These are phyloP conservation scores for Drosophila ironensis DNA, from an alignment of 1,140 invertebrate species.

Conservation along the genomic window DNA sequence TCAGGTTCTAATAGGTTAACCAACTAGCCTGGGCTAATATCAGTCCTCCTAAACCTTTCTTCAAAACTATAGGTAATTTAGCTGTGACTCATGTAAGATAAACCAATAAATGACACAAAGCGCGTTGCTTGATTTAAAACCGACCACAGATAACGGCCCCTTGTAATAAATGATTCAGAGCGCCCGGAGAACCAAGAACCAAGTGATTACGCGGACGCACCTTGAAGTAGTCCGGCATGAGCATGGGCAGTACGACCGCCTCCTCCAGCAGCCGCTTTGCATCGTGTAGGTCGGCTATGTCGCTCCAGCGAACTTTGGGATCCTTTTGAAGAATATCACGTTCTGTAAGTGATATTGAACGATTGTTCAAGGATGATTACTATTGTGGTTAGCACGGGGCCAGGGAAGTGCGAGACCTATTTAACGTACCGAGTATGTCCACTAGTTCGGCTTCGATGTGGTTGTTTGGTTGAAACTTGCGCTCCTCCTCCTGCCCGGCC, in stretches of 20 bases:
- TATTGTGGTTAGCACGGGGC: not conserved
- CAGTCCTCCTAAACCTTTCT: too few species aligned
- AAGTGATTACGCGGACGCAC: slow-evolving; percentile 82
- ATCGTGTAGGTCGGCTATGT: slow-evolving; percentile 97
- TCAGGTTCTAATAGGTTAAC: too few species aligned
- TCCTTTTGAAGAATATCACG: slow-evolving; percentile 99
- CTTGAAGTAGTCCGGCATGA: slow-evolving; percentile 99
- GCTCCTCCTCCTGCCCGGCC: slow-evolving; percentile 85
- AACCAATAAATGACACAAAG: too few species aligned
- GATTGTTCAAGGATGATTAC: not conserved
- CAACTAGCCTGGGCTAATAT: too few species aligned
- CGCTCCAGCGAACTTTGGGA: slow-evolving; percentile 98
- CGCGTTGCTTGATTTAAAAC: slow-evolving; percentile 27
- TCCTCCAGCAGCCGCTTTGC: slow-evolving; percentile 98
- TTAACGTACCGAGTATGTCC: slow-evolving; percentile 90
- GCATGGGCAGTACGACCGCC: slow-evolving; percentile 98
- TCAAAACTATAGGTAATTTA: too few species aligned
- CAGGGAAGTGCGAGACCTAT: not conserved
- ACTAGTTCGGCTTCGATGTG: slow-evolving; percentile 95
- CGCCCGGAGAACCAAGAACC: too few species aligned
- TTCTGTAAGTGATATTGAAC: slow-evolving; percentile 85
- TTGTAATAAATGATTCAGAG: slow-evolving; percentile 42
- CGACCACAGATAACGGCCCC: slow-evolving; percentile 9
- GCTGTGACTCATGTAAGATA: not conserved
- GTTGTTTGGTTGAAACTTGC: slow-evolving; percentile 94